Conservation (phyloP, 2,113 vertebrate species). For the Nansenia antarctica region DNA sequence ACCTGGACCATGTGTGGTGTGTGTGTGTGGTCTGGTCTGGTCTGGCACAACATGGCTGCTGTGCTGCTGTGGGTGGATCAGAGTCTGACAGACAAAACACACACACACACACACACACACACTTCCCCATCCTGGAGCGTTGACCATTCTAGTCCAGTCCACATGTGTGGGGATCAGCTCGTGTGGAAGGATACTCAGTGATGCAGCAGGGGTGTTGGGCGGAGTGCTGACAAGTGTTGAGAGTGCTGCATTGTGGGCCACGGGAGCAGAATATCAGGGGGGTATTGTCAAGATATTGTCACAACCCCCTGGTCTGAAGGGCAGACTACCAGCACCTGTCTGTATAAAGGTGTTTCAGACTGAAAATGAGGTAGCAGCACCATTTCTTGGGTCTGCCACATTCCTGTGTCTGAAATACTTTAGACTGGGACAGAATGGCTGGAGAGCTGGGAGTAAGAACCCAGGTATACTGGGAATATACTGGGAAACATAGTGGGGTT, state of each 20-base stretch:
- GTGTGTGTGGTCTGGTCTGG: too few species aligned
- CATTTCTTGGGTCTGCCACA: neutral
- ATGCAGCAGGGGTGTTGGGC: neutral
- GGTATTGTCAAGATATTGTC: neutral
- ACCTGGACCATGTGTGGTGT: neutral
- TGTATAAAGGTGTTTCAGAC: neutral
- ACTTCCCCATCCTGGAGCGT: neutral
- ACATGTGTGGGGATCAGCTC: neutral
- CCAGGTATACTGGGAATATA: neutral
- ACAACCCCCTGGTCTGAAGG: neutral
- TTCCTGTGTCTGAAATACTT: neutral
- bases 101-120: neutral
- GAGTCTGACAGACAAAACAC: too few species aligned
- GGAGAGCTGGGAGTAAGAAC: neutral
- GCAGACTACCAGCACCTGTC: neutral
- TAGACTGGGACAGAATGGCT: too few species aligned
- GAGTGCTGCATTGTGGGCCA: neutral
- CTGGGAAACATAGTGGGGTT: neutral
- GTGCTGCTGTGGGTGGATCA: too few species aligned
- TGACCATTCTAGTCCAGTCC: neutral
- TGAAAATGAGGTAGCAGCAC: neutral
- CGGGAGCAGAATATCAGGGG: neutral
- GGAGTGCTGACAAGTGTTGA: too few species aligned
- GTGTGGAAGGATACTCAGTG: neutral
- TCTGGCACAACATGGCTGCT: too few species aligned